Conservation (phyloP, 2,888 invertebrate genomes). For the Elysia crispata region DNA sequence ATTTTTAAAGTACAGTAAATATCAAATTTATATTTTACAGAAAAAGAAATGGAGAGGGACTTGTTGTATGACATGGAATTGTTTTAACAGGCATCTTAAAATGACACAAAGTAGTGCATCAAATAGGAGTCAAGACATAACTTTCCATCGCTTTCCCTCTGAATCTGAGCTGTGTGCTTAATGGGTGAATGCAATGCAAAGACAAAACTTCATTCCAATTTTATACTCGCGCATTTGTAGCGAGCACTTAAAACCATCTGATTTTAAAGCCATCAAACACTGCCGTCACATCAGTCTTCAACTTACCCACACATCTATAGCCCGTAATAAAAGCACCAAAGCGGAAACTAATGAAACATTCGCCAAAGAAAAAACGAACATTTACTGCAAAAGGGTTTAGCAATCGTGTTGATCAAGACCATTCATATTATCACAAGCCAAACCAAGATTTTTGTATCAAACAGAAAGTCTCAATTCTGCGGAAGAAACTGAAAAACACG, state of each 20-base stretch:
- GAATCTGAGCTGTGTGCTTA: not conserved
- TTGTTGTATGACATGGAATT: conserved; percentile 3
- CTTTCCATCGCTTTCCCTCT: conserved; percentile 13
- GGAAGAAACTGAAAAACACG: too few species aligned
- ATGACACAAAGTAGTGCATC: not conserved
- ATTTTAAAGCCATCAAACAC: conserved; percentile 19
- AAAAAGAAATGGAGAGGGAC: conserved; percentile 10
- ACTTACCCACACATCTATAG: not conserved
- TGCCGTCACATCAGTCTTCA: too few species aligned
- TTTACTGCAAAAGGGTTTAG: too few species aligned
- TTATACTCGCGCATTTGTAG: not conserved
- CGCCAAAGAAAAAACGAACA: not conserved
- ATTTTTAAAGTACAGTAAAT: too few species aligned
- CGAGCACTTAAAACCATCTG: conserved; percentile 3
- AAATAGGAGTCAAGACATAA: not conserved
- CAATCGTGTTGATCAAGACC: too few species aligned
- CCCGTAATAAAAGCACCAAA: not conserved
- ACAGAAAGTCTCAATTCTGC: too few species aligned
- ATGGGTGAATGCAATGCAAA: not conserved
- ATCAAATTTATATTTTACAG: too few species aligned
- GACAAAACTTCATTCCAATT: not conserved
- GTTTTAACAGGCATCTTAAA: not conserved
- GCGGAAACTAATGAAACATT: not conserved
- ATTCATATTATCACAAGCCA: too few species aligned
- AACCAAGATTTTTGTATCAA: too few species aligned